A percentile compares a stretch with the other conserved stretches of the same genome.
Conservation (phyloP, 2,797 vertebrate genomes). For the Gephyroberyx darwinii region DNA sequence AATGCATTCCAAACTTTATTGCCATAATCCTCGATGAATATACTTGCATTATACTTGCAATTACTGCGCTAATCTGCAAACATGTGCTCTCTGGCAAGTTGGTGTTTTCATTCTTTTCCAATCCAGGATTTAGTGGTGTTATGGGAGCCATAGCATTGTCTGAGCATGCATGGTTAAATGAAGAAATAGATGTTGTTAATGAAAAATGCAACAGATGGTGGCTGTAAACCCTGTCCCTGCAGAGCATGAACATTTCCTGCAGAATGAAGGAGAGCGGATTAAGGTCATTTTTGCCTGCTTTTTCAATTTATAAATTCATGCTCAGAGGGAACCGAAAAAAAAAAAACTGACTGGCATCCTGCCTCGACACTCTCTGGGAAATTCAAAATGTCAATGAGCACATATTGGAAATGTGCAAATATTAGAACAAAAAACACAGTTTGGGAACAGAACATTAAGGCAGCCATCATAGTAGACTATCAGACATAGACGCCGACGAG, state of each 20-base stretch:
- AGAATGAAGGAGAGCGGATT: constrained; percentile 78
- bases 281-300: constrained; percentile 81
- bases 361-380: constrained; percentile 72
- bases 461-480: constrained; percentile 34
- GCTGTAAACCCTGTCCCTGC: constrained; percentile 76
- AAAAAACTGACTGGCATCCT: constrained; percentile 65
- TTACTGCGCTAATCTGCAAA: constrained; percentile 78
- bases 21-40: constrained; percentile 73
- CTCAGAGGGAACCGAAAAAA: constrained; percentile 68
- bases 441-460: constrained; percentile 47
- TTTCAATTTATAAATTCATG: constrained; percentile 82
- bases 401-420: constrained; percentile 74
- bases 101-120: constrained; percentile 72
- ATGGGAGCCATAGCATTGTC: constrained; percentile 75
- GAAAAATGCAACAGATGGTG: constrained; percentile 84
- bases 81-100: constrained; percentile 69
- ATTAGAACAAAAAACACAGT: constrained; percentile 67
- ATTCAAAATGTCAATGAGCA: constrained; percentile 78
- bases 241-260: constrained; percentile 76
- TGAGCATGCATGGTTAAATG: constrained; percentile 78
- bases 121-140: constrained; percentile 73
- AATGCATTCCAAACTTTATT: constrained; percentile 59
- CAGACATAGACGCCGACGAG: constrained; percentile 19
- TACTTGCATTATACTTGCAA: constrained; percentile 72
- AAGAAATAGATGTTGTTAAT: constrained; percentile 83